Base-by-base conservation (phyloP, 2,113 vertebrate species). In the Lucifuga dentata region DNA sequence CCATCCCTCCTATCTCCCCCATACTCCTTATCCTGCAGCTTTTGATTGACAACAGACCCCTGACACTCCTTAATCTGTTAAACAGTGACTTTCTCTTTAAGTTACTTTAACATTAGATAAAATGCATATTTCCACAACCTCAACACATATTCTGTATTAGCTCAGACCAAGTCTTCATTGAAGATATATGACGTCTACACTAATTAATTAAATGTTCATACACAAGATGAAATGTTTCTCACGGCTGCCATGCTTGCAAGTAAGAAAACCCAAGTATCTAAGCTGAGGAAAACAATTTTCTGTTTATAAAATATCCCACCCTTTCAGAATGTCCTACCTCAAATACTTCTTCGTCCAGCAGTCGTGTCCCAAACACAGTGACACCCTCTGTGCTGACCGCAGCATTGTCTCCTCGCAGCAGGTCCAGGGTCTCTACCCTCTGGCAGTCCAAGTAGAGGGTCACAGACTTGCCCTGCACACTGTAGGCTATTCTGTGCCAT, bases 401-500 rank as follows among this genome's bases (percentile, higher is more conserved):
- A 4, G 90, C 89, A 9, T 50, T 67, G 2, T 91, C 90, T 8
- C 90, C 93, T 13, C 94, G 88, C 36, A 73, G 73, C 36, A 94
- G 68, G 9, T 92, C 89, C 16, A 91, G 46, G 1, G 90, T 95
- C 70, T 92, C 71, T 0, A 91, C 76, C 62, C 74, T 90, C 24
- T 92, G 83, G 64, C 97, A 98, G 84, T 98, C 96, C 51, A 93
- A 51, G 71, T 94, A 91, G 76, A 96, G 78, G 0, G 94, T 95
- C 29, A 93, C 92, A 1, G 59, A 81, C 79, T 88, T 87, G 12
- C 86, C 92, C 16, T 93, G 87, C 26, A 98, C 87, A 0, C 95
- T 95, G 86, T 95, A 88, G 0, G 95, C 96, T 74, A 97, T 90
- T 1, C 95, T 93, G 81, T 97, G 97, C 97, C 97, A 98, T 84